phyloP scores from a whole-genome alignment of 30 jellyfish, hydroid and myxozoan species.

The Chrysaora quinquecirrha region DNA sequence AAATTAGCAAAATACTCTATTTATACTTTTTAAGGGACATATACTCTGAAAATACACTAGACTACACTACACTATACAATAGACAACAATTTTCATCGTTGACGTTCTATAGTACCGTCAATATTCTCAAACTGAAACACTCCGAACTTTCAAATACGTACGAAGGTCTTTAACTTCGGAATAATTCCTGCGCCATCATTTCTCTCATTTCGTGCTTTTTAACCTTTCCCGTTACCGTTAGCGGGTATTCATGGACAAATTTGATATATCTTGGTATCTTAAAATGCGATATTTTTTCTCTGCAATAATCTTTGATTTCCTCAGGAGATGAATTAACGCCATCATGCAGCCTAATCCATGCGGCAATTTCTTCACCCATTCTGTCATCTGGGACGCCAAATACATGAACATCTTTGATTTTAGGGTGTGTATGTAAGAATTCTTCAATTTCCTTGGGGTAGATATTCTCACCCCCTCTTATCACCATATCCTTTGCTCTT shows the following conservation, averaged over 20 bases:
- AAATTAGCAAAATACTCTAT: too few species aligned
- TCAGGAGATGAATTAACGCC: slow-evolving; percentile 7
- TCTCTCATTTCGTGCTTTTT: slow-evolving; percentile 62
- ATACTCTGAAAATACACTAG: too few species aligned
- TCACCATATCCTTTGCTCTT: slow-evolving; percentile 89
- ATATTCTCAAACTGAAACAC: too few species aligned
- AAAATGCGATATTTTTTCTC: slow-evolving; percentile 61
- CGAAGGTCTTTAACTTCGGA: not conserved
- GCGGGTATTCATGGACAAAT: slow-evolving; percentile 82
- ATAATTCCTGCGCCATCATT: slow-evolving; percentile 36
- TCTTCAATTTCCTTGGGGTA: slow-evolving; percentile 93
- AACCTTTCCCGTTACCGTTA: slow-evolving; percentile 91
- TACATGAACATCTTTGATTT: slow-evolving; percentile 89
- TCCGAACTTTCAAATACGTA: too few species aligned
- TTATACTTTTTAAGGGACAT: too few species aligned
- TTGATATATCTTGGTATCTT: slow-evolving; percentile 78
- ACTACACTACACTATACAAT: too few species aligned
- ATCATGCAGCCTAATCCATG: slow-evolving; percentile 79
- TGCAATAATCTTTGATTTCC: slow-evolving; percentile 56
- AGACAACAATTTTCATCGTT: too few species aligned
- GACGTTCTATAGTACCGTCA: too few species aligned
- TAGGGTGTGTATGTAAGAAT: slow-evolving; percentile 81
- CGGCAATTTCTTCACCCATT: slow-evolving; percentile 90
- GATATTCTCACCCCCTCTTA: slow-evolving; percentile 96
- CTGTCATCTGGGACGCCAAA: slow-evolving; percentile 89